Evolutionary conservation across 2,113 vertebrate genomes (phyloP).

Genomic region (Haemorhous mexicanus): DNA sequence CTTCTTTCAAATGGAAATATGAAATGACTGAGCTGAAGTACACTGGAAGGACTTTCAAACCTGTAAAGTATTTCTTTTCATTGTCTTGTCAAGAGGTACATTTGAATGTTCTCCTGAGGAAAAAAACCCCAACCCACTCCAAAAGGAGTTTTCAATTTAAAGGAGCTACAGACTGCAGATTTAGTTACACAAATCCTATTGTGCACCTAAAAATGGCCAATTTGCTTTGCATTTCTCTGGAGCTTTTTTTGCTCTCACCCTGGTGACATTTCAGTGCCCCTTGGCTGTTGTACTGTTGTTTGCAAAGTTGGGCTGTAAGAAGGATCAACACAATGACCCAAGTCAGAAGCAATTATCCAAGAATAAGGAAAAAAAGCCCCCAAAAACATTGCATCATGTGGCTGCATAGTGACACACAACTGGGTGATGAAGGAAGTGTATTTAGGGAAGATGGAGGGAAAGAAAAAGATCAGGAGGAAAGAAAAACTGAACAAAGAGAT

Average conservation of each 20-base stretch:
- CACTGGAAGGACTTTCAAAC: background rate
- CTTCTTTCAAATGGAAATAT: background rate
- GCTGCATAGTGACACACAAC: background rate
- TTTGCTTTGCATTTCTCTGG: background rate
- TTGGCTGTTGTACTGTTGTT: background rate
- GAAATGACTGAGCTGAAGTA: background rate
- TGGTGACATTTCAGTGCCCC: background rate
- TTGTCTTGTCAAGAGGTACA: background rate
- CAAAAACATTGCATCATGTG: background rate
- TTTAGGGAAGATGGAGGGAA: background rate
- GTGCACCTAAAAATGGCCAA: background rate
- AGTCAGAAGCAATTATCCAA: background rate
- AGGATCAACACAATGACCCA: background rate
- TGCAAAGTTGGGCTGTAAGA: background rate
- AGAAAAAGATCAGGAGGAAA: background rate
- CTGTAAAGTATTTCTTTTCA: background rate
- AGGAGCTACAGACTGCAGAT: background rate
- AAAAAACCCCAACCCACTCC: background rate
- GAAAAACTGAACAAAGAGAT: background rate
- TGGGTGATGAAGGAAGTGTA: background rate
- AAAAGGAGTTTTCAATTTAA: background rate
- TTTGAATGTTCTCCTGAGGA: background rate
- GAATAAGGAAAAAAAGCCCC: background rate
- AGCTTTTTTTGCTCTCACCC: background rate
- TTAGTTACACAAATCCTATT: background rate